Conservation (phyloP, 2,888 invertebrate species). For the Notocelia uddmanniana region DNA sequence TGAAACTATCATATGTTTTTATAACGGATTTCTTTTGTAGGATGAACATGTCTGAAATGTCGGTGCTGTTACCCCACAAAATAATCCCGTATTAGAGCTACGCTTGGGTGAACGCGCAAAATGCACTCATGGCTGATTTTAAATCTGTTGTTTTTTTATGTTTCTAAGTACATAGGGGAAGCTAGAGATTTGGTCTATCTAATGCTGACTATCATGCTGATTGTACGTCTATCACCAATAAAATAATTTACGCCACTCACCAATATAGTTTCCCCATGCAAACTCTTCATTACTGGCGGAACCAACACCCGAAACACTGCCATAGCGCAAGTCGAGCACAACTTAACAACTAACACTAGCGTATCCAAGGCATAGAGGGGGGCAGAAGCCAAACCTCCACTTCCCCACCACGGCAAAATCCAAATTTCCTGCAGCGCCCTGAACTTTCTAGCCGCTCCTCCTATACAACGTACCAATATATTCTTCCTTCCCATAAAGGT, state of each 20-base stretch:
- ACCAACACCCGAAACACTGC: slow-evolving; percentile 66
- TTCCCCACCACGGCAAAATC: slow-evolving; percentile 79
- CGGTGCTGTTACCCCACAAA: no score
- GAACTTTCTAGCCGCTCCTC: slow-evolving; percentile 71
- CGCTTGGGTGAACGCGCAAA: no score
- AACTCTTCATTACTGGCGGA: slow-evolving; percentile 73
- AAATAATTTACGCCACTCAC: slow-evolving; percentile 54
- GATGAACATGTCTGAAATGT: no score
- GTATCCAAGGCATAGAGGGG: slow-evolving; percentile 75
- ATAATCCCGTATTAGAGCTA: no score
- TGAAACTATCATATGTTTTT: no score
- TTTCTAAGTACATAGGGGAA: no score
- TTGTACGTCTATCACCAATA: no score
- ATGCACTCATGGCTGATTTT: no score
- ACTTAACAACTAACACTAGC: slow-evolving; percentile 70
- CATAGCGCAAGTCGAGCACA: slow-evolving; percentile 71
- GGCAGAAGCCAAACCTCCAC: slow-evolving; percentile 67
- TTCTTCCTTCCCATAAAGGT: slow-evolving; percentile 74
- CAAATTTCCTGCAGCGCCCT: slow-evolving; percentile 75
- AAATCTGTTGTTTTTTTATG: no score
- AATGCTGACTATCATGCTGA: no score
- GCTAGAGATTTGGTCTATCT: no score
- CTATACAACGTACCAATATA: slow-evolving; percentile 68
- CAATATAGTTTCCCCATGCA: slow-evolving; percentile 78
- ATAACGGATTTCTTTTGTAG: no score